A percentile compares a stretch with the other conserved stretches of the same genome.
These are phyloP conservation scores for Ploceus nigricollis DNA, from an alignment of 2,113 vertebrate species.

Conservation along the genomic window DNA sequence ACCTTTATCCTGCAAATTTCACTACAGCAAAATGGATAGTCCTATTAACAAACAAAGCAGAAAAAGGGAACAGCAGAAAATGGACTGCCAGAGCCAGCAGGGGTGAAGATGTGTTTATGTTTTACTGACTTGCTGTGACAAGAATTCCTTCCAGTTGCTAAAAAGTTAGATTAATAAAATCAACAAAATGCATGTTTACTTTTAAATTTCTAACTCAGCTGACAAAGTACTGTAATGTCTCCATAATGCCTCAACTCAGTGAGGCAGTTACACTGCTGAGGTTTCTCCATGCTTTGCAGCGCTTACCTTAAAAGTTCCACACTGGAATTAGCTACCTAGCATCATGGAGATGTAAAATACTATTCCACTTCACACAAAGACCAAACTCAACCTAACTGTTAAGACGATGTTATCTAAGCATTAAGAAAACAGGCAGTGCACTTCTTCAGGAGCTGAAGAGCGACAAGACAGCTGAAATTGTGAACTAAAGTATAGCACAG, in stretches of 20 bases:
- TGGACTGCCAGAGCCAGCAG: neutral
- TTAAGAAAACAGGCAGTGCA: neutral
- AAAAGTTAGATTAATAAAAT: neutral
- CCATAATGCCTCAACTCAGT: neutral
- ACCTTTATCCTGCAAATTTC: neutral
- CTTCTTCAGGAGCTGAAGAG: neutral
- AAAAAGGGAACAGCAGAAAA: neutral
- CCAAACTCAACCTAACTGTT: neutral
- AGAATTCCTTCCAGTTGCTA: neutral
- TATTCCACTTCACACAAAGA: neutral
- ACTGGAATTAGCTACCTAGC: neutral
- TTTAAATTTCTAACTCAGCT: neutral
- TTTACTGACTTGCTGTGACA: neutral
- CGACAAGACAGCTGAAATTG: neutral
- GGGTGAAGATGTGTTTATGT: neutral
- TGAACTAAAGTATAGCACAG: neutral
- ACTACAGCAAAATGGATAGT: neutral
- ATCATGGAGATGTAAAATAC: neutral
- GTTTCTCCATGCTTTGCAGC: neutral
- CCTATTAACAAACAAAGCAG: neutral
- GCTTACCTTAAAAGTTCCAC: neutral
- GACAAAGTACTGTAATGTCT: neutral
- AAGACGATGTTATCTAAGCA: accelerated
- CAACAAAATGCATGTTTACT: neutral
- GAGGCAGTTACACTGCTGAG: neutral